Conservation (phyloP, 2,113 vertebrate genomes). For the Litocranius walleri region DNA sequence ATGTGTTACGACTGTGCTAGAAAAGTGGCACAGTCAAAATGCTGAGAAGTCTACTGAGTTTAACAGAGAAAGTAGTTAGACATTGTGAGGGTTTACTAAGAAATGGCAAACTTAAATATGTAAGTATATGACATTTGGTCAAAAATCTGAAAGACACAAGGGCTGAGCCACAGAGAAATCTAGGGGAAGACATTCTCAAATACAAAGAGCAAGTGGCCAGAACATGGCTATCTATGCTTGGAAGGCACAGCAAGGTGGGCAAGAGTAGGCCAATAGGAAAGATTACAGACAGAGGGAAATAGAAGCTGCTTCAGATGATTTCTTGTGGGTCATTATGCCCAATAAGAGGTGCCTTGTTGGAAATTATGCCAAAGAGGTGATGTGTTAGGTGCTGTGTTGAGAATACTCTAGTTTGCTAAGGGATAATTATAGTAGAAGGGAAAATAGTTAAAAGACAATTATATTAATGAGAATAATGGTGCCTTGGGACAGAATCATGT, state of each 20-base stretch:
- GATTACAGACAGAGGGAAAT: not conserved
- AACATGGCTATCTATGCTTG: not conserved
- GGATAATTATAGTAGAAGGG: not conserved
- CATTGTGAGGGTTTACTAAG: not conserved
- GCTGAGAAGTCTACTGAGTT: not conserved
- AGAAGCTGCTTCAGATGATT: not conserved
- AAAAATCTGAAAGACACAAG: not conserved
- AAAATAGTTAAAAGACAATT: not conserved
- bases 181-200: not conserved
- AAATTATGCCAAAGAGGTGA: not conserved
- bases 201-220: not conserved
- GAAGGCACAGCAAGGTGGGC: not conserved
- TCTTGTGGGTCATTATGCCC: not conserved
- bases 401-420: not conserved
- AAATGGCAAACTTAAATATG: not conserved
- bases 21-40: too few species aligned
- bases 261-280: too few species aligned
- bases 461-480: not conserved
- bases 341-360: not conserved
- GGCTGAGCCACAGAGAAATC: not conserved
- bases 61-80: not conserved
- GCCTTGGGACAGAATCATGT: not conserved
- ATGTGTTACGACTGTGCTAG: rapidly evolving
- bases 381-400: not conserved
- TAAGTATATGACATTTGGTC: not conserved